phyloP scores from a whole-genome alignment of 2,113 vertebrate species.

The Machaerirhynchus nigripectus region DNA sequence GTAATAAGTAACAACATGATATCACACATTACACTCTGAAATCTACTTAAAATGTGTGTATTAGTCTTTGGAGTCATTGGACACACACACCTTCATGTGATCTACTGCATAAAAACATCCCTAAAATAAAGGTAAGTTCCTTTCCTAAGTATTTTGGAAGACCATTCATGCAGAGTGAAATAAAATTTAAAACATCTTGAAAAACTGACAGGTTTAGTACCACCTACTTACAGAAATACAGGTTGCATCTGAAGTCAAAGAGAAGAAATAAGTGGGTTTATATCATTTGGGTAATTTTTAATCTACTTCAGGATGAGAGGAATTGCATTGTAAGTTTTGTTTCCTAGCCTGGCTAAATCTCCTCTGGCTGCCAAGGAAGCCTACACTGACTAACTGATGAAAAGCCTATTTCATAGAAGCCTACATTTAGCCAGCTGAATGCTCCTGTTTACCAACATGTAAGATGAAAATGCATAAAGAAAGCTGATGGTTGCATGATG shows the following conservation, averaged over 20 bases:
- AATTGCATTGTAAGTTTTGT: not conserved
- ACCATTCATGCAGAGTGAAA: not conserved
- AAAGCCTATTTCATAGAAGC: not conserved
- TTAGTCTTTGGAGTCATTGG: not conserved
- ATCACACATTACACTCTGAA: not conserved
- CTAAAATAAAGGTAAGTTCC: not conserved
- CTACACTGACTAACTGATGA: not conserved
- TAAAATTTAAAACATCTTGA: not conserved
- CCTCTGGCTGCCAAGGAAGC: not conserved
- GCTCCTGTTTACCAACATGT: not conserved
- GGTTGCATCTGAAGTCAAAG: not conserved
- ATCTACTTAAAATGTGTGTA: not conserved
- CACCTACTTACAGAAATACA: not conserved
- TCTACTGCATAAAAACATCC: not conserved
- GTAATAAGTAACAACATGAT: not conserved
- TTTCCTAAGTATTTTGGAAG: not conserved
- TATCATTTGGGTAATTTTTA: not conserved
- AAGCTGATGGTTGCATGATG: not conserved
- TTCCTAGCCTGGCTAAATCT: not conserved
- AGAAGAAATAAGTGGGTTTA: not conserved
- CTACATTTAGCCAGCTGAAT: not conserved
- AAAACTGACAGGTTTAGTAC: not conserved
- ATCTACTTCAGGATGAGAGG: not conserved
- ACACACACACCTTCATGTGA: not conserved
- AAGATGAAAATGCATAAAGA: not conserved